Conservation (phyloP, 1,140 invertebrate genomes). For the Choristoneura fumiferana region DNA sequence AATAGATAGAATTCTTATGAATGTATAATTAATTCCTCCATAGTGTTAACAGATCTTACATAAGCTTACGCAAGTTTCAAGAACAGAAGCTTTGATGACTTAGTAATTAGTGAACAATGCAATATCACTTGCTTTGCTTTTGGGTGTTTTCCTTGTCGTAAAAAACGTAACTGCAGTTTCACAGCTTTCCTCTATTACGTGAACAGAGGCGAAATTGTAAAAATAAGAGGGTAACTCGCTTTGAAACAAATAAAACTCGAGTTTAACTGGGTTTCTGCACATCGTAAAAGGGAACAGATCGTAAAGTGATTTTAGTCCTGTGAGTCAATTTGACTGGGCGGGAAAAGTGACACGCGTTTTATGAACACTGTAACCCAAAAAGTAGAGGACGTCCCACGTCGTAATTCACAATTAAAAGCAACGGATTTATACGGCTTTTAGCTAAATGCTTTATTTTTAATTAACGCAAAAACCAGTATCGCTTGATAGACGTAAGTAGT, state of each 20-base stretch:
- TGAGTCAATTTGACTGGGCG: constrained; percentile 11
- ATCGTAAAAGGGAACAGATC: constrained; percentile 22
- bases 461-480: no score
- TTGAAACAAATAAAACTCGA: constrained; percentile 21
- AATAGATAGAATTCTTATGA: no score
- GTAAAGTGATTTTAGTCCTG: constrained; percentile 19
- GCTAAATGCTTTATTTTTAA: constrained; percentile 33
- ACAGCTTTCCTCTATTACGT: constrained; percentile 18
- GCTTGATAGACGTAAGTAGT: no score
- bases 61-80: constrained; percentile 11
- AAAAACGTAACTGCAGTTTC: constrained; percentile 16
- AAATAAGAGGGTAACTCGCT: constrained; percentile 3
- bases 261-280: constrained; percentile 22
- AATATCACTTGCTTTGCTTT: constrained; percentile 8
- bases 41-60: neutral
- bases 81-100: neutral
- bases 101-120: constrained; percentile 9
- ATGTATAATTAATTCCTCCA: neutral
- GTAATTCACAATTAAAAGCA: constrained; percentile 17
- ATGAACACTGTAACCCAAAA: no score
- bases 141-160: neutral
- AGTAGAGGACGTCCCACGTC: no score
- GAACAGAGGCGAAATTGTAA: neutral
- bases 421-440: constrained; percentile 26
- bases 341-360: constrained; percentile 9